Conservation (phyloP, 1,140 invertebrate species). For the Calliopsis andreniformis region DNA sequence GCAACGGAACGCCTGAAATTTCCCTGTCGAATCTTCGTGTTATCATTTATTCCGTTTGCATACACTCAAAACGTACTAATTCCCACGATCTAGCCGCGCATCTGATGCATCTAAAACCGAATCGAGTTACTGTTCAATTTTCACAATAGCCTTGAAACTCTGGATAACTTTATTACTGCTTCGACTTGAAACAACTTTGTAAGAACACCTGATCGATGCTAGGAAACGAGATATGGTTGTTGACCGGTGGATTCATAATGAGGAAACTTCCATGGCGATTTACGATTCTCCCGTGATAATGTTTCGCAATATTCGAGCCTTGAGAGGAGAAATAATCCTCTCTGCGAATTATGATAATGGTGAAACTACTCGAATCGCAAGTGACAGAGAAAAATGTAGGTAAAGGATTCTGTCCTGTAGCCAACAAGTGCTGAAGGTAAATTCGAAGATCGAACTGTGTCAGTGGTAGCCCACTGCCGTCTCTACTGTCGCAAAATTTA, state of each 20-base stretch:
- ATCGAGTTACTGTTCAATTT: conserved; percentile 57
- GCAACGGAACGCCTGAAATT: neutral
- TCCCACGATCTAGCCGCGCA: conserved; percentile 10
- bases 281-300: neutral
- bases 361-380: too few species aligned
- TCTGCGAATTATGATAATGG: too few species aligned
- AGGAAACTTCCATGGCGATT: conserved; percentile 23
- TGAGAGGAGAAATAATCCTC: neutral
- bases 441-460: conserved; percentile 12
- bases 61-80: neutral
- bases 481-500: conserved; percentile 41
- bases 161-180: conserved; percentile 46
- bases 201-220: conserved; percentile 11
- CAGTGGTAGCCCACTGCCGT: conserved; percentile 14
- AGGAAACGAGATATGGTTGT: conserved; percentile 1
- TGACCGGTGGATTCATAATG: conserved; percentile 1
- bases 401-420: too few species aligned
- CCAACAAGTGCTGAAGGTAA: conserved; percentile 43
- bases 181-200: conserved; percentile 35
- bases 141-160: conserved; percentile 43
- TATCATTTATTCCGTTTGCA: neutral
- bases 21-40: neutral
- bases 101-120: conserved; percentile 29
- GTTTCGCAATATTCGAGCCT: neutral
- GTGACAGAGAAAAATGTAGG: too few species aligned